Evolutionary conservation across 2,113 vertebrate genomes (phyloP), one percentile per base, ranked within the genome.

Genomic region (Odobenus rosmarus): DNA sequence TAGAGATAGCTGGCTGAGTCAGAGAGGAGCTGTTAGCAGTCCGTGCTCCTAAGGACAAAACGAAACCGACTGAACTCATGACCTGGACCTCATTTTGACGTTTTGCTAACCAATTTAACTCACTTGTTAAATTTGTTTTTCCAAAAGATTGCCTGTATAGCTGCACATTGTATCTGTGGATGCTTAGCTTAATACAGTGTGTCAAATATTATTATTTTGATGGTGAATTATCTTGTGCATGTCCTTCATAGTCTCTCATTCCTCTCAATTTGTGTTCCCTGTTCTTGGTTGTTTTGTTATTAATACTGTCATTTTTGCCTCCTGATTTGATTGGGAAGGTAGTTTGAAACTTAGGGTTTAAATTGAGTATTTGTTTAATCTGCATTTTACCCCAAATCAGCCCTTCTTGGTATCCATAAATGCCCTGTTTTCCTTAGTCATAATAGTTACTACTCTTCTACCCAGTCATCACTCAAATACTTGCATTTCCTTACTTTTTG

Each of bases 51-150:
- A 67, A 46, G 80, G 51, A 51, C 39, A 55, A n/a, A 96, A 69
- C 1, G 21, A 77, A 88, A 91, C 57, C 16, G 15, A 14, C 72
- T 79, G 82, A 77, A 83, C 46, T 79, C 71, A 79, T 89, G 91
- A 95, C 55, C 3, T 0, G 93, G 82, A 92, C 92, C 93, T 95
- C 46, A 21, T 95, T 85, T 88, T 96, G 89, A 95, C 91, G 77
- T 90, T 94, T 76, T 55, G 67, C 84, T 94, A 95, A 87, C 92
- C 55, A 90, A 5, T 81, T 81, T 94, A 93, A 93, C 57, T 87
- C 53, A 46, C 87, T 85, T 9, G 64, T 84, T 90, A 88, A 93
- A 71, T 93, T 83, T 95, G 62, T 88, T 95, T 93, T 92, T 95
- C 39, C 28, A 33, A 64, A 86, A 42, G 1, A 93, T 90, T 61